Conservation (phyloP, 2,113 vertebrate species). For the Etia nguti region DNA sequence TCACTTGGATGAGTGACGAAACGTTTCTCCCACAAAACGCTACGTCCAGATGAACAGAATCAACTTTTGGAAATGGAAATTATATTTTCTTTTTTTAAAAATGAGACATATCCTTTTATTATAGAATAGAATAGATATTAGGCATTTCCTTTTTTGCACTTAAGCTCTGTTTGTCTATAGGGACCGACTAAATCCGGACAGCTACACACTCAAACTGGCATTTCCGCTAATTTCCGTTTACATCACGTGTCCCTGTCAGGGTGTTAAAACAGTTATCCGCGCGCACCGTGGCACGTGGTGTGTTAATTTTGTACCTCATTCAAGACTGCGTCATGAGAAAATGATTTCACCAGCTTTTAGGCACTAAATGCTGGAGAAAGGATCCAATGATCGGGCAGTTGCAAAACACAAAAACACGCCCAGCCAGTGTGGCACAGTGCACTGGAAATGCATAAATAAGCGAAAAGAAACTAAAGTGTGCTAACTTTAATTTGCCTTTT, state of each 20-base stretch:
- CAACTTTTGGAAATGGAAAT: background rate
- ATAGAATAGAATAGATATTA: background rate
- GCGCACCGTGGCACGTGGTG: background rate
- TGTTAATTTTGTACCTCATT: background rate
- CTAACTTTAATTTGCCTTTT: background rate
- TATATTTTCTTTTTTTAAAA: background rate
- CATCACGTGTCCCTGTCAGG: background rate
- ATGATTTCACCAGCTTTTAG: background rate
- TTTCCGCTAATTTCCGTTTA: slow-evolving; percentile 12
- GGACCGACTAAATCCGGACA: background rate
- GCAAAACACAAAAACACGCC: background rate
- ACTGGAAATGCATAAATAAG: background rate
- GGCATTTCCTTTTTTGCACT: background rate
- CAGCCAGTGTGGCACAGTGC: background rate
- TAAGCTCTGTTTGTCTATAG: background rate
- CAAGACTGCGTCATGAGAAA: background rate
- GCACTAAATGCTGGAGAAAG: background rate
- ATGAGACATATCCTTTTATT: background rate
- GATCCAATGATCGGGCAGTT: background rate
- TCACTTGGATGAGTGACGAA: no score
- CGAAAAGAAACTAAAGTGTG: background rate
- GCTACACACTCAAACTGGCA: background rate
- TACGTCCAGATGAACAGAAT: no score
- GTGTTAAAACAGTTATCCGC: background rate
- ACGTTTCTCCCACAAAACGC: no score